phyloP scores from a whole-genome alignment of 2,113 vertebrate genomes.

The Catharus bicknelli region DNA sequence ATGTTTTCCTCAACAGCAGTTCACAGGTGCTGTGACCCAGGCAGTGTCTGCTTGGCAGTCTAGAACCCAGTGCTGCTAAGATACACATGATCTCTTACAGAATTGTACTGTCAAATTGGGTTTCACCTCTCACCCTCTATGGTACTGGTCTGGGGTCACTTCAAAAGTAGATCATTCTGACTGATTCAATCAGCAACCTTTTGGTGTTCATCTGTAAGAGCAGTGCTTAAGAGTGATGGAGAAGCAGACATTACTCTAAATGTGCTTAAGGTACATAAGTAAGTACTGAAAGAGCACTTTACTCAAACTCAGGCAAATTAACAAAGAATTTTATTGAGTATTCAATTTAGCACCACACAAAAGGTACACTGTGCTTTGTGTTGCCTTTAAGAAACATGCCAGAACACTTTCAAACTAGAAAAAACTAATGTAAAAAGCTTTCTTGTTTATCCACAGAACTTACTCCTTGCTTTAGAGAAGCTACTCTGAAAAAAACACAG shows the following conservation, averaged over 20 bases:
- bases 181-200: background rate
- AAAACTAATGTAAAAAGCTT: slow-evolving; percentile 42
- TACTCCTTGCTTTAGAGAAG: background rate
- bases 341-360: slow-evolving; percentile 53
- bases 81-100: accelerated
- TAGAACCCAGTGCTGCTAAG: background rate
- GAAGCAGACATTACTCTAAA: background rate
- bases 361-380: slow-evolving; percentile 36
- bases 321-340: slow-evolving; percentile 37
- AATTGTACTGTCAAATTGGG: background rate
- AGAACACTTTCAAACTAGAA: slow-evolving; percentile 28
- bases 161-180: background rate
- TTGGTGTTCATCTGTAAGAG: background rate
- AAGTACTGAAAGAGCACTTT: slow-evolving; percentile 1
- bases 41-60: background rate
- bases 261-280: background rate
- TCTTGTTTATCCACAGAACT: background rate
- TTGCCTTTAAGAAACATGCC: slow-evolving; percentile 35
- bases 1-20: background rate
- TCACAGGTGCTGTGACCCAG: background rate
- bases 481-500: slow-evolving; percentile 1
- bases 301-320: slow-evolving; percentile 40
- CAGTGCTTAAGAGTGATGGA: background rate
- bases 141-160: background rate
- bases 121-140: background rate